Evolutionary conservation across 2,888 invertebrate species (phyloP), one percentile per base, ranked within the genome.

Genomic region (Morpho helenor): DNA sequence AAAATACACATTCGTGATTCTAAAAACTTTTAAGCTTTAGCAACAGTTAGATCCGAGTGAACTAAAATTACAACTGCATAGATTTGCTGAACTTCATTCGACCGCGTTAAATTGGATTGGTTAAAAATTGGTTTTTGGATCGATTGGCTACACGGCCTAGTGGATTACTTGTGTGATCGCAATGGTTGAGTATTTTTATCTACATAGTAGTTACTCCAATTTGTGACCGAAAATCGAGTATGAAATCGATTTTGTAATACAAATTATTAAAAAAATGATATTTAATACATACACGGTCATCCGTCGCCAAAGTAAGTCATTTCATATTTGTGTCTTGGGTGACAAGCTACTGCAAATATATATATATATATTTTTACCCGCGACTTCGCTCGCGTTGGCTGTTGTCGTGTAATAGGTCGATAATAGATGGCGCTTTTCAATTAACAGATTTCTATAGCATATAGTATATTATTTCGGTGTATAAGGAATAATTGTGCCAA

Each of bases 61-160:
- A 53, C 61, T 53, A 46, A 56, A 61, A 62, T 53, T 50, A 61
- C 56, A 62, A 56, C 48, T 56, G 41, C 43, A 51, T 62, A 59
- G 61, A 62, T 62, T 62, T 53, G 59, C 47, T 41, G 42, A 31
- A 48, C 48, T 54, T 54, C 54, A 54, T 54, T 54, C 48, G 54
- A 54, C 54, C 54, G 54, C 47, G 54, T 54, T 47, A 54, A 48
- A 54, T 54, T 54, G 54, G 54, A 54, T 54, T 39, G 54, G 47
- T 54, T 54, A 54, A 54, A 54, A 54, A 54, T 48, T 48, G 54
- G 48, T 54, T 54, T 54, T 47, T 46, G 40, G 41, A 54, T 54
- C n/a, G 54, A 48, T 54, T 22, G 54, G 42, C 48, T 42, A 23
- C n/a, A 53, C 53, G 47, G 47, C 40, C 53, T 53, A 22, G 23